These are phyloP conservation scores for Gastrophysa polygoni DNA, from an alignment of 2,888 invertebrate species.

Conservation along the genomic window DNA sequence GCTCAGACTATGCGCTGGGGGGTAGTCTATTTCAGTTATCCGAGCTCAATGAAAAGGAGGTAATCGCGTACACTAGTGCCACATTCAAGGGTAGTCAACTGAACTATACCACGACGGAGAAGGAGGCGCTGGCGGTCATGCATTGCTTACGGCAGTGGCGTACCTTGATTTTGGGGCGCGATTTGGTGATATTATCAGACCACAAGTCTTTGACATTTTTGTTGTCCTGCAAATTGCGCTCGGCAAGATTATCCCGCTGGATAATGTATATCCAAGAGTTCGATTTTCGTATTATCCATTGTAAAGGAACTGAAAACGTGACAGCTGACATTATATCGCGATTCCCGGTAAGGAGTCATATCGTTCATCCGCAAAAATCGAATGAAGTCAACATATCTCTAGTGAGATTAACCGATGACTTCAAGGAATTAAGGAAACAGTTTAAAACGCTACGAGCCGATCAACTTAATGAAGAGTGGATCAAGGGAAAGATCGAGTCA, in stretches of 20 bases:
- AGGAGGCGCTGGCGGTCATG: no score
- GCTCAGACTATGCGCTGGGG: no score
- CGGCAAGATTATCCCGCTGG: slow-evolving; percentile 26
- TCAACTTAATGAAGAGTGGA: slow-evolving; percentile 1
- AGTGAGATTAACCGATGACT: not conserved
- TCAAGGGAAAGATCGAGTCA: not conserved
- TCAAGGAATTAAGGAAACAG: not conserved
- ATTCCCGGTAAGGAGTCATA: not conserved
- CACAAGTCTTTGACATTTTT: slow-evolving; percentile 24
- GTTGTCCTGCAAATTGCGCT: slow-evolving; percentile 15
- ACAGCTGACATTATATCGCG: slow-evolving; percentile 24
- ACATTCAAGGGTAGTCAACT: no score
- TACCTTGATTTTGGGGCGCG: no score
- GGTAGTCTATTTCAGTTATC: no score
- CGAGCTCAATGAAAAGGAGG: no score
- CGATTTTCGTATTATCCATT: slow-evolving; percentile 23
- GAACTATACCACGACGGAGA: no score
- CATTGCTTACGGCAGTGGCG: no score
- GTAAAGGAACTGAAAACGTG: slow-evolving; percentile 24
- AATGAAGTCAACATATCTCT: not conserved
- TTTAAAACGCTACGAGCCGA: not conserved
- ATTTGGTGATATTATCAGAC: no score
- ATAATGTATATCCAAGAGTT: slow-evolving; percentile 24
- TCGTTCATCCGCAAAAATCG: not conserved
- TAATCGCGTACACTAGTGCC: no score